Base-by-base conservation (phyloP, 2,888 invertebrate genomes). In the Epinotia bilunana region DNA sequence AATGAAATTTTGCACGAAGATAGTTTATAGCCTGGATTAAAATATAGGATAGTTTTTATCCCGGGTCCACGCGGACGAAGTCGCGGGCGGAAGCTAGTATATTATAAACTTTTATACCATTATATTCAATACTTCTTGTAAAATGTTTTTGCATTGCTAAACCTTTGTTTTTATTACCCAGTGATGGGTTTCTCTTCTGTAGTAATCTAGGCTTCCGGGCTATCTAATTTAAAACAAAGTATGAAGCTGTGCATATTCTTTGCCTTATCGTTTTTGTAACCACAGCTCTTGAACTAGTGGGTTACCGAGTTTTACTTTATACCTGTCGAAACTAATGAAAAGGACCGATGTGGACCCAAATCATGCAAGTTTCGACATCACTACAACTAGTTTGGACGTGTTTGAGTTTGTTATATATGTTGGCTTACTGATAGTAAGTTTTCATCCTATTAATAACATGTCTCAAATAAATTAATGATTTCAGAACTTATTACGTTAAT, bases 331-430 rank as follows among this genome's bases (percentile, higher is more conserved):
- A 43, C 49, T 72, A 76, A 74, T 77, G 75, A 77, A 73, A 77
- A 76, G 72, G 62, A 23, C 70, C 76, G 68, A 75, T 53, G 73
- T 69, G 75, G 78, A 81, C 82, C 82, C 81, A 78, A 79, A 80
- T 82, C 81, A 79, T 79, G 81, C 86, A 85, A 83, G 87, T 87
- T 85, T 78, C 76, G 84, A 85, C 87, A 82, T 82, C 84, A 79
- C 79, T 79, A 75, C 73, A 79, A 79, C 81, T 80, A 78, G 84
- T 82, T 83, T 77, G 57, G 79, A 82, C 82, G 77, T 82, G 84
- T 79, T 80, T 57, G 16, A 70, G 70, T 60, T 70, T 49, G 58
- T 70, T 70, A 60, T 70, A 60, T 70, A 13, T 18, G 18, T 58
- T 58, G 60, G 72, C 33, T 68, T 57, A 58, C 16, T 12, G 70